Base-by-base conservation (phyloP, 2,797 vertebrate genomes). In the Ceryle rudis region DNA sequence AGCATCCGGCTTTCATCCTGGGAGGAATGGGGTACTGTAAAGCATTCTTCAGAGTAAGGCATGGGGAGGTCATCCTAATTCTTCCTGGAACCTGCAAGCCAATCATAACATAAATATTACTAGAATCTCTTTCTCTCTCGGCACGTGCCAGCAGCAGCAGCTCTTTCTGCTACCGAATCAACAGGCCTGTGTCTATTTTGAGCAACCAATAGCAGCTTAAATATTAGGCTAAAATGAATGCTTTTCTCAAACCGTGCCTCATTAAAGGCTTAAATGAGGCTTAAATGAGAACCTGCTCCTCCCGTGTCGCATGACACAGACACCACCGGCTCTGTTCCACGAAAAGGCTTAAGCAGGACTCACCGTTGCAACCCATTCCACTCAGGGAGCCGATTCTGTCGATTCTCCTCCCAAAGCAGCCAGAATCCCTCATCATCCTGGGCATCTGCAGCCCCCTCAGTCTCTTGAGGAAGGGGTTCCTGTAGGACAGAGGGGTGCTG, bases 311-410 rank as follows among this genome's bases (percentile, higher is more conserved):
- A 0, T 0, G 17, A 16, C 25, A 3, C 0, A 3, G 55, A 1
- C 52, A 10, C 3, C 1, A 3, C 41, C 65, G 31, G 16, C 55
- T 55, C 62, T 41, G 0, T 19, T 52, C 26, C 37, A 60, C 1
- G 14, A 4, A 33, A 9, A 7, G 16, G 8, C 54, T 67, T 2
- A 31, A 60, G 3, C 2, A 1, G 54, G 25, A 72, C 96, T 98
- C 86, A 98, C 98, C 96, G 0, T 97, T 97, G 89, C 98, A 98
- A 1, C 98, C 98, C 97, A 99, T 97, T 33, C 98, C 98, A 4
- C 98, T 99, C 96, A 98, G 97, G n/a, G 98, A 98, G 42, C 98
- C 98, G 3, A 99, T 99, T 69, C 99, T 96, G 75, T 99, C 99
- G 85, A 99, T 97, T 83, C 97, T 98, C 28, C 98, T 95, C 10